phyloP scores from a whole-genome alignment of 53 echinoderm and acorn worm species.

The Holothuria scabra region DNA sequence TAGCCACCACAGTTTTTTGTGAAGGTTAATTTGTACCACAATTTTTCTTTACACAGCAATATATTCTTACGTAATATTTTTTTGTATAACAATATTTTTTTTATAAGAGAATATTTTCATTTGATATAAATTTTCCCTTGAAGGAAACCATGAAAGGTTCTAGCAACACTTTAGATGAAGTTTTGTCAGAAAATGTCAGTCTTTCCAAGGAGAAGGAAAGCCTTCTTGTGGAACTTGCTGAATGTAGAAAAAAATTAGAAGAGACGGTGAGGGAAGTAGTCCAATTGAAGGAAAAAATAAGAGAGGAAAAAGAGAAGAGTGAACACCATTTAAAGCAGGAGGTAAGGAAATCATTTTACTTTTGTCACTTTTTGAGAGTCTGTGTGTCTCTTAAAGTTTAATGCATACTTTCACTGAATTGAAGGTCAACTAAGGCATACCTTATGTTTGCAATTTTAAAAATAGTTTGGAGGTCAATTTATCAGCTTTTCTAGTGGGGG shows the following conservation, averaged over 20 bases:
- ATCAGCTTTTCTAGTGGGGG: no score
- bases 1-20: no score
- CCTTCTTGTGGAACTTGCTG: neutral
- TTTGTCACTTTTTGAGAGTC: no score
- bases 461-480: no score
- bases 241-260: neutral
- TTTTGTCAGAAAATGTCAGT: neutral
- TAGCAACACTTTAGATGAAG: neutral
- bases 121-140: neutral
- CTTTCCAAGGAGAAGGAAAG: neutral
- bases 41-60: no score
- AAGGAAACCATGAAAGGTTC: neutral
- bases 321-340: neutral
- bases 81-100: neutral
- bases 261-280: neutral
- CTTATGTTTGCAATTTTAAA: no score
- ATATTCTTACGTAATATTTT: no score
- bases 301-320: neutral
- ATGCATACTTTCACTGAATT: no score
- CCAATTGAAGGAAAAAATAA: neutral
- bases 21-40: no score
- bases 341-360: neutral
- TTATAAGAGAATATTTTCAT: neutral
- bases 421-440: no score
- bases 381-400: no score